Conservation (phyloP, 2,888 invertebrate genomes). For the Sinopyrophorus schimmeli region DNA sequence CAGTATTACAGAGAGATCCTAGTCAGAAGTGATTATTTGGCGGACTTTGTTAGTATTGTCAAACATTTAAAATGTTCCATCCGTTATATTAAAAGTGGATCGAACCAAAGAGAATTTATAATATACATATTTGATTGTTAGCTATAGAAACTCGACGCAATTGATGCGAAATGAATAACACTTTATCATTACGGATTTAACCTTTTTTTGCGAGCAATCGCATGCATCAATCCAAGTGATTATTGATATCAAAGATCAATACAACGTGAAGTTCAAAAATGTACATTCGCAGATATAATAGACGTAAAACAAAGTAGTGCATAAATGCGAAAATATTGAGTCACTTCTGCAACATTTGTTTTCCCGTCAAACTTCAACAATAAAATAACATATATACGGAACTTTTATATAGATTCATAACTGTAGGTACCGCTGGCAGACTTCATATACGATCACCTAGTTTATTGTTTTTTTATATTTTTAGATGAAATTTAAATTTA, state of each 20-base stretch:
- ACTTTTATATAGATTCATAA: constrained; percentile 34
- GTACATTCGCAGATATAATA: constrained; percentile 38
- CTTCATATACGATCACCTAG: no score
- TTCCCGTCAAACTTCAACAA: constrained; percentile 44
- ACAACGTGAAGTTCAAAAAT: constrained; percentile 42
- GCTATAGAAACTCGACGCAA: no score
- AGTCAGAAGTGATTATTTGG: no score
- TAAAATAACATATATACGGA: constrained; percentile 38
- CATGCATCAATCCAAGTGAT: constrained; percentile 41
- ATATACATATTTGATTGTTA: no score
- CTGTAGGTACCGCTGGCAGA: constrained; percentile 18
- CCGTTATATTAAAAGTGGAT: no score
- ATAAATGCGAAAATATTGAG: constrained; percentile 48
- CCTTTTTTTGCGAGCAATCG: constrained; percentile 26
- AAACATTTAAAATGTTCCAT: no score
- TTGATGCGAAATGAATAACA: constrained; percentile 33
- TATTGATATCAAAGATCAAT: constrained; percentile 43
- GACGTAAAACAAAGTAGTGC: constrained; percentile 31
- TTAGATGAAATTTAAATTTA: constrained; percentile 16
- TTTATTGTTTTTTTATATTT: constrained; percentile 14
- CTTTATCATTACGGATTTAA: constrained; percentile 37
- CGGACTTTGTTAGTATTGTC: no score
- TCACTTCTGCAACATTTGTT: constrained; percentile 52
- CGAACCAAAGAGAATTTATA: no score
- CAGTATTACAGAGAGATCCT: no score